Percentiles rank a stretch among this genome's conserved stretches.
Conservation (phyloP, 2,113 vertebrate species). For the Manacus vitellinus region DNA sequence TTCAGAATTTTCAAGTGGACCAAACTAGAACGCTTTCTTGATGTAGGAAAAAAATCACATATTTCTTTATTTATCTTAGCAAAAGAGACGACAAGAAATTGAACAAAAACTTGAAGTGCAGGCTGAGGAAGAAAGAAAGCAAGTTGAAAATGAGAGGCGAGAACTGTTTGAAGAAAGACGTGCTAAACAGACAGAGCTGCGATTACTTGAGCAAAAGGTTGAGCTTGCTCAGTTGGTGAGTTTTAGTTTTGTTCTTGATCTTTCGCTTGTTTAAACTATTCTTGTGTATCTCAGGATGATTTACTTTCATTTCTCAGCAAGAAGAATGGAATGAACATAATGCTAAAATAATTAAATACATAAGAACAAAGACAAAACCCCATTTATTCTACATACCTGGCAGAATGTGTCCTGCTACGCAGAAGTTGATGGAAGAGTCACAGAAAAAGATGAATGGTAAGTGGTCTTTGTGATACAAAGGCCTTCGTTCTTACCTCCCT, state of each 20-base stretch:
- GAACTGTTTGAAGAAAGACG: slow-evolving; percentile 97
- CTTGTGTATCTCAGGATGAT: background rate
- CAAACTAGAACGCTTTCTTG: background rate
- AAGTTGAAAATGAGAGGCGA: slow-evolving; percentile 92
- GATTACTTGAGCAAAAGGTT: slow-evolving; percentile 96
- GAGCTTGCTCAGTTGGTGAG: slow-evolving; percentile 97
- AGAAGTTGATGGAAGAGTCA: slow-evolving; percentile 95
- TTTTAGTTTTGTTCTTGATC: background rate
- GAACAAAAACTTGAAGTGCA: slow-evolving; percentile 98
- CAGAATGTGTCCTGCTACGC: slow-evolving; percentile 92
- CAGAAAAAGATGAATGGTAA: slow-evolving; percentile 97
- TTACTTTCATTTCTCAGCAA: slow-evolving; percentile 80
- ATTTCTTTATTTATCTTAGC: slow-evolving; percentile 69
- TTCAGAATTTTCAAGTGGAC: background rate
- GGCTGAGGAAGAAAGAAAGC: slow-evolving; percentile 93
- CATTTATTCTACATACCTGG: slow-evolving; percentile 94
- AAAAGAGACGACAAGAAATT: slow-evolving; percentile 95
- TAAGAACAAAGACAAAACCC: slow-evolving; percentile 94
- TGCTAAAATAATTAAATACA: slow-evolving; percentile 92
- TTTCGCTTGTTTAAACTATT: background rate
- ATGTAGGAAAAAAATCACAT: background rate
- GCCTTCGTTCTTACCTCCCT: background rate
- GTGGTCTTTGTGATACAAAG: background rate
- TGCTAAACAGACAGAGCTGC: slow-evolving; percentile 96
- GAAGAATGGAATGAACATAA: slow-evolving; percentile 99